These are phyloP conservation scores for Eremobia ochroleuca DNA, from an alignment of 2,888 invertebrate genomes.

Conservation along the genomic window DNA sequence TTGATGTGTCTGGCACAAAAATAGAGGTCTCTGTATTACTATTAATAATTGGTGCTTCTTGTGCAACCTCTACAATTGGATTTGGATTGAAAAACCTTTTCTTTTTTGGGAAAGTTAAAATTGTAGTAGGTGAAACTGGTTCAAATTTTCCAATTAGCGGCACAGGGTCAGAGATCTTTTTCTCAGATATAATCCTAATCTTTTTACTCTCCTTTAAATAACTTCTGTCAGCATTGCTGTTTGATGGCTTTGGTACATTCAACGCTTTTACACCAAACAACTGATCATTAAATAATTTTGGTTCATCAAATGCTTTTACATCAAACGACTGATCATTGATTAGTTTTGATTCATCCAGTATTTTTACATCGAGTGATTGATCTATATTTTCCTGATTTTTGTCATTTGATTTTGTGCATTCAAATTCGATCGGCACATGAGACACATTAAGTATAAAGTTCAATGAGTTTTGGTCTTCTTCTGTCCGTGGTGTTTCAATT, in stretches of 20 bases:
- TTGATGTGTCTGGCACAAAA: not conserved
- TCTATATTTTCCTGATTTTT: conserved; percentile 26
- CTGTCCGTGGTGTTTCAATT: conserved; percentile 7
- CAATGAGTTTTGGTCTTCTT: conserved; percentile 18
- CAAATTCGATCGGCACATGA: conserved; percentile 54
- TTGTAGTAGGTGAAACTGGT: conserved; percentile 76
- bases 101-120: conserved; percentile 73
- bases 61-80: not conserved
- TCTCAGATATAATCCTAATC: conserved; percentile 83
- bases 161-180: conserved; percentile 77
- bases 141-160: conserved; percentile 74
- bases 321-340: conserved; percentile 16
- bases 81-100: conserved; percentile 47
- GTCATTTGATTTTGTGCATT: conserved; percentile 13
- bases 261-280: not conserved
- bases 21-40: conserved; percentile 10
- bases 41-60: conserved; percentile 14
- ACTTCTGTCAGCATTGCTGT: conserved; percentile 37
- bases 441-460: conserved; percentile 36
- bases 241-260: not conserved
- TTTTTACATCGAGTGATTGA: conserved; percentile 1
- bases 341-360: conserved; percentile 1
- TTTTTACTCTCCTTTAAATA: conserved; percentile 69
- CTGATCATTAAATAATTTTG: conserved; percentile 11
- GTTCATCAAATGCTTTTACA: conserved; percentile 15